Percentiles rank a stretch among this genome's conserved stretches.
These are phyloP conservation scores for Drosophila ananassae DNA, from an alignment of 1,140 invertebrate genomes.

Conservation along the genomic window DNA sequence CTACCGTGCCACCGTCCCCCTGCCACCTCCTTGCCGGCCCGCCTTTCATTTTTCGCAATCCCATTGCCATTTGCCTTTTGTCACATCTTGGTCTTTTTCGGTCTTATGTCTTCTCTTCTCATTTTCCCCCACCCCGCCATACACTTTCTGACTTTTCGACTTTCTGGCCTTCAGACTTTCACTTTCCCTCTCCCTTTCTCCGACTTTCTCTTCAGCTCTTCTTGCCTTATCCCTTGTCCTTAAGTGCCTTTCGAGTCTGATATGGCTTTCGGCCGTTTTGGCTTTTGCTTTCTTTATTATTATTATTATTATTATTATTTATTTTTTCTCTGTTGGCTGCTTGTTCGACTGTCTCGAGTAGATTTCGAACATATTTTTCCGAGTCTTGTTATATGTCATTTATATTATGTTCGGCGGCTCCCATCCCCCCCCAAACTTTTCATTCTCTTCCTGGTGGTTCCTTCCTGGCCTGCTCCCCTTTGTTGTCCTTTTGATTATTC, in stretches of 20 bases:
- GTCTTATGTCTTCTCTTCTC: neutral
- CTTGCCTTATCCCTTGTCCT: constrained; percentile 32
- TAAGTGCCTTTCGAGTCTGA: constrained; percentile 56
- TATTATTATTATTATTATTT: neutral
- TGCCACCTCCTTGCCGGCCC: no score
- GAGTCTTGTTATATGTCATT: constrained; percentile 76
- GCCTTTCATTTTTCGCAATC: neutral
- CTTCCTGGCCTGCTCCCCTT: neutral
- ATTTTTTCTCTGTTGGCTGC: constrained; percentile 21
- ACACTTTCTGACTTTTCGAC: constrained; percentile 9
- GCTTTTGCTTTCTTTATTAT: constrained; percentile 1
- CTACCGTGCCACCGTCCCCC: neutral
- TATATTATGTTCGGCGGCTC: constrained; percentile 53
- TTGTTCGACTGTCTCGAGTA: constrained; percentile 64
- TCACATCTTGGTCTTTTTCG: constrained; percentile 18
- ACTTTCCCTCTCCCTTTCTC: constrained; percentile 7
- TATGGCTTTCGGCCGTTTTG: constrained; percentile 56
- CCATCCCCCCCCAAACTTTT: neutral
- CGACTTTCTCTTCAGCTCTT: neutral
- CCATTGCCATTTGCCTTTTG: constrained; percentile 58
- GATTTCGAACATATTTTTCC: constrained; percentile 76
- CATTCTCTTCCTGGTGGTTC: neutral
- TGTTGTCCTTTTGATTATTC: constrained; percentile 22
- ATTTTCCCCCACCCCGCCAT: neutral
- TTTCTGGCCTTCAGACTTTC: neutral